These are phyloP conservation scores for Eulithis testata DNA, from an alignment of 2,888 invertebrate species.

Conservation along the genomic window DNA sequence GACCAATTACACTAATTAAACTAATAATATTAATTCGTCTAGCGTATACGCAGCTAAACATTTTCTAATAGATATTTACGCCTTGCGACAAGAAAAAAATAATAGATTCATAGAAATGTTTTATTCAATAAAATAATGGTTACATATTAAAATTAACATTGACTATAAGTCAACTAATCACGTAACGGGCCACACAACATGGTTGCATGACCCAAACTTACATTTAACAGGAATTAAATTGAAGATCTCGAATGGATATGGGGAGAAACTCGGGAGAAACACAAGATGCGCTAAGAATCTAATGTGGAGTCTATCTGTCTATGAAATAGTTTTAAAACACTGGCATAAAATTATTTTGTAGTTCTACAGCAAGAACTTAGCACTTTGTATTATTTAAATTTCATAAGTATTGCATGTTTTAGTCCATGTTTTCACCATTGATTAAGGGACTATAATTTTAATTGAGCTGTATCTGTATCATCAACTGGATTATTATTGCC, in stretches of 20 bases:
- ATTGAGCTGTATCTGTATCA: constrained; percentile 2
- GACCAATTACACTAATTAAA: no score
- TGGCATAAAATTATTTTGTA: constrained; percentile 50
- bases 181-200: constrained; percentile 34
- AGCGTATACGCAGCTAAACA: no score
- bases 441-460: neutral
- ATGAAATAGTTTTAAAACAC: constrained; percentile 19
- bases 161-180: constrained; percentile 56
- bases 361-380: constrained; percentile 51
- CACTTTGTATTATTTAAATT: neutral
- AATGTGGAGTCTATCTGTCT: neutral
- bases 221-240: constrained; percentile 22
- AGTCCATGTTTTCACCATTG: neutral
- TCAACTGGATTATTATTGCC: constrained; percentile 19
- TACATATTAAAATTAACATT: constrained; percentile 63
- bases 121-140: constrained; percentile 64
- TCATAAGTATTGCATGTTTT: neutral
- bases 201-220: constrained; percentile 30
- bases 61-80: no score
- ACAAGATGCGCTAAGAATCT: constrained; percentile 14
- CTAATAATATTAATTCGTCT: no score
- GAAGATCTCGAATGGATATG: constrained; percentile 17
- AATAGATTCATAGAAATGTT: constrained; percentile 71
- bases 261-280: constrained; percentile 2
- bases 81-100: constrained; percentile 33